Percentiles rank a stretch among this genome's conserved stretches.
Conservation (phyloP, 2,113 vertebrate genomes). For the Syngnathoides biaculeatus region DNA sequence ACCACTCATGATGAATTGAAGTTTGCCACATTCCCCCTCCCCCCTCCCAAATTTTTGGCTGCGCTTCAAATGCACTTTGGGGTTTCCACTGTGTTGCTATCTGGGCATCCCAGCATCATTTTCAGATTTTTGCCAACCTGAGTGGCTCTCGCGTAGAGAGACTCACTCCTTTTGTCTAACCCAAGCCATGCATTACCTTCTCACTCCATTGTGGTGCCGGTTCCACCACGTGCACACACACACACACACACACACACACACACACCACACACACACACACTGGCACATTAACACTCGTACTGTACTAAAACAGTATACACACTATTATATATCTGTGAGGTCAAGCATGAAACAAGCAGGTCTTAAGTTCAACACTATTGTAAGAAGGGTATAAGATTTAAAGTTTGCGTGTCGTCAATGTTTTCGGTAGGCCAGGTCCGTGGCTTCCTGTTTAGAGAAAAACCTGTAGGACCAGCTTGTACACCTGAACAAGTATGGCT, state of each 20-base stretch:
- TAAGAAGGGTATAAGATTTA: constrained; percentile 68
- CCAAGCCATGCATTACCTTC: constrained; percentile 65
- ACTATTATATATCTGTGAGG: constrained; percentile 57
- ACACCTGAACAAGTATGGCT: constrained; percentile 13
- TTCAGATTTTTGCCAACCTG: constrained; percentile 5
- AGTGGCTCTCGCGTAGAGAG: constrained; percentile 37
- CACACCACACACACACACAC: no score
- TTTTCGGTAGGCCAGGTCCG: constrained; percentile 54
- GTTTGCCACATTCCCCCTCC: neutral
- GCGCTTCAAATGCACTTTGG: neutral
- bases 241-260: constrained; percentile 27
- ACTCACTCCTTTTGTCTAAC: constrained; percentile 60
- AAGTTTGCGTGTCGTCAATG: constrained; percentile 52
- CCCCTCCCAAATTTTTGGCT: neutral
- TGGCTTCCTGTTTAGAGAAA: constrained; percentile 32
- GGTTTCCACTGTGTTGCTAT: neutral
- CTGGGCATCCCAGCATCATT: neutral
- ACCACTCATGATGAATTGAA: neutral
- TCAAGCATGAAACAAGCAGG: constrained; percentile 74
- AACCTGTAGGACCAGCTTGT: constrained; percentile 23
- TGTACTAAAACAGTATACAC: constrained; percentile 58
- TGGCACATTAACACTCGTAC: constrained; percentile 30
- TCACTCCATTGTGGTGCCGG: constrained; percentile 72
- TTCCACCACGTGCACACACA: constrained; percentile 64
- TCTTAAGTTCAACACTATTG: constrained; percentile 76